Conservation (phyloP, 2,797 vertebrate genomes). For the Megalops cyprinoides region DNA sequence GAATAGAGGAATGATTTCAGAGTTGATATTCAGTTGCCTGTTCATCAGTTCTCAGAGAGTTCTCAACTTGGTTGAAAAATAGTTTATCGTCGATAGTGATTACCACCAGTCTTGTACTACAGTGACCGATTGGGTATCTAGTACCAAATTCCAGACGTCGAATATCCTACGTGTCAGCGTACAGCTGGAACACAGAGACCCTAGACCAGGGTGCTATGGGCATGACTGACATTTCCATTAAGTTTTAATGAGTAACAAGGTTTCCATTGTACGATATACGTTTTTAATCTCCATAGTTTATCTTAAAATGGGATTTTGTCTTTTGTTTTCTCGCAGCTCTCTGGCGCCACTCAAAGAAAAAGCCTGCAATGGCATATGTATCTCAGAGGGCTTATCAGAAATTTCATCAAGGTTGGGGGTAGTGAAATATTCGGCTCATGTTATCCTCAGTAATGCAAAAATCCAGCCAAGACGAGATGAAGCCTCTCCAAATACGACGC, state of each 20-base stretch:
- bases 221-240: conserved; percentile 32
- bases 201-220: not conserved
- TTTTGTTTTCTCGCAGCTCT: conserved; percentile 74
- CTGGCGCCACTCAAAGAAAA: conserved; percentile 92
- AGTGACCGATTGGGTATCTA: not conserved
- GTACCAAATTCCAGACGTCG: conserved; percentile 1
- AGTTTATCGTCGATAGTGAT: not conserved
- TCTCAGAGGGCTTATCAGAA: conserved; percentile 56
- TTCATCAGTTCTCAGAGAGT: not conserved
- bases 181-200: conserved; percentile 29
- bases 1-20: not conserved
- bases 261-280: conserved; percentile 23
- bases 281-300: conserved; percentile 27
- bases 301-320: conserved; percentile 48
- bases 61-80: not conserved
- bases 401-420: conserved; percentile 41
- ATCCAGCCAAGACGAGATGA: conserved; percentile 45
- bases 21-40: not conserved
- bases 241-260: conserved; percentile 35
- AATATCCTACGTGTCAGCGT: conserved; percentile 13
- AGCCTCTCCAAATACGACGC: conserved; percentile 25
- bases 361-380: conserved; percentile 69
- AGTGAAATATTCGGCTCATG: conserved; percentile 38
- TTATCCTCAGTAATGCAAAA: conserved; percentile 51
- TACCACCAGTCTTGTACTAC: not conserved